Percentiles rank a stretch among this genome's conserved stretches.
Conservation (phyloP, 2,888 invertebrate species). For the Perdita meconis region DNA sequence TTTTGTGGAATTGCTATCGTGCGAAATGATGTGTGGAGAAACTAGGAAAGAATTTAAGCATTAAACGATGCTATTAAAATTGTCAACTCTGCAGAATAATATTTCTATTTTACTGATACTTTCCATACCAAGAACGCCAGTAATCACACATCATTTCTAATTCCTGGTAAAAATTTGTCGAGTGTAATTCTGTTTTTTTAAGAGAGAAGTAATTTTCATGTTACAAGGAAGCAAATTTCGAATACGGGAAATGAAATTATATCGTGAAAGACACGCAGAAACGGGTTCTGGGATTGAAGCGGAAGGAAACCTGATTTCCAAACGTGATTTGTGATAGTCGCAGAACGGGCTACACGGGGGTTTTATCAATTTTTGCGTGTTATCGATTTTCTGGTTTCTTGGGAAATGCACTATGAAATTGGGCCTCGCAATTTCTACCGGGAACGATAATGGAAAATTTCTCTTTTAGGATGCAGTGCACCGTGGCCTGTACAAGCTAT, state of each 20-base stretch:
- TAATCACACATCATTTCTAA: no score
- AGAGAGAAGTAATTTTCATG: no score
- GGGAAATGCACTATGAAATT: constrained; percentile 4
- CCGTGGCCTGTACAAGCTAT: not conserved
- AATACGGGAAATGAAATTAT: not conserved
- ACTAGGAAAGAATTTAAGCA: no score
- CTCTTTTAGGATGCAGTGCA: not conserved
- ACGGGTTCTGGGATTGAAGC: not conserved
- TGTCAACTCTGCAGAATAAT: no score
- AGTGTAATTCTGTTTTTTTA: no score
- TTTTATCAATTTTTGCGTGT: constrained; percentile 11
- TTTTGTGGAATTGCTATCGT: not conserved
- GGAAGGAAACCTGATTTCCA: constrained; percentile 23
- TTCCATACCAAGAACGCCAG: no score
- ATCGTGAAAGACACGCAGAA: not conserved
- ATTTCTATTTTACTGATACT: no score
- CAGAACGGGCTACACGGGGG: not conserved
- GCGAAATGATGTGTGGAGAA: not conserved
- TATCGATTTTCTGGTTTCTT: not conserved
- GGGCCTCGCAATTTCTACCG: constrained; percentile 10
- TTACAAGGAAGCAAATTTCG: not conserved
- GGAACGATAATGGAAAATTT: not conserved
- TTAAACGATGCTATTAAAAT: no score
- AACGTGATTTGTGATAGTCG: not conserved
- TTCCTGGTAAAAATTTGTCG: not conserved